These are phyloP conservation scores for Laticauda colubrina DNA, from an alignment of 2,113 vertebrate species.

Conservation along the genomic window DNA sequence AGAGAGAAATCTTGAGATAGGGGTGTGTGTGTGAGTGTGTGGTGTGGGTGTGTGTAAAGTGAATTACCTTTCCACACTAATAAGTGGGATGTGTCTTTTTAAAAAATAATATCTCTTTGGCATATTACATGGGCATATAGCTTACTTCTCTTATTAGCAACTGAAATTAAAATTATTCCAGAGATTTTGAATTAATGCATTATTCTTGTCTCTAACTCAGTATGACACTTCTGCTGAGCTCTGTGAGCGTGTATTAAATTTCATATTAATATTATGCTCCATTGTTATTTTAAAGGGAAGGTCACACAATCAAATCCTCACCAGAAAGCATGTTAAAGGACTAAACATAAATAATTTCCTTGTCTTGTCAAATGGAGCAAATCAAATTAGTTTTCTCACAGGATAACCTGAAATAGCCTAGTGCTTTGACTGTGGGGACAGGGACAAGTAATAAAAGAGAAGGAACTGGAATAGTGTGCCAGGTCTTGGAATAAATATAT, in stretches of 20 bases:
- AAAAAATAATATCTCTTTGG: conserved; percentile 13
- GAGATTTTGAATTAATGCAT: neutral
- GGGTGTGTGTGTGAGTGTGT: too few species aligned
- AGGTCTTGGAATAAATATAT: neutral
- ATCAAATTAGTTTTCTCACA: conserved; percentile 16
- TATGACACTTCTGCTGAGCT: neutral
- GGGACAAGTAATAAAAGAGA: neutral
- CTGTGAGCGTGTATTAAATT: conserved; percentile 3
- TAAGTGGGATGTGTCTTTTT: conserved; percentile 43
- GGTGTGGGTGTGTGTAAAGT: too few species aligned
- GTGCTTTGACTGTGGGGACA: neutral
- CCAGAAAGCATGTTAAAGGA: neutral
- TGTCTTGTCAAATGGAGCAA: neutral
- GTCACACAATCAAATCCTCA: neutral
- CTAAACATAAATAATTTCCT: neutral
- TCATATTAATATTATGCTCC: conserved; percentile 14
- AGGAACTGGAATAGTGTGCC: neutral
- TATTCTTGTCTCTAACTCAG: conserved; percentile 14
- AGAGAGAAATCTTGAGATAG: too few species aligned
- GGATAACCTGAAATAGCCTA: neutral
- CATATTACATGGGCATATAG: neutral
- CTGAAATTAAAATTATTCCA: conserved; percentile 8
- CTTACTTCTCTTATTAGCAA: neutral
- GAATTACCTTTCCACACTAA: conserved; percentile 29
- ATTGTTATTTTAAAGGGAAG: conserved; percentile 18